Conservation (phyloP, 2,797 vertebrate species). For the Rhodeus uyekii region DNA sequence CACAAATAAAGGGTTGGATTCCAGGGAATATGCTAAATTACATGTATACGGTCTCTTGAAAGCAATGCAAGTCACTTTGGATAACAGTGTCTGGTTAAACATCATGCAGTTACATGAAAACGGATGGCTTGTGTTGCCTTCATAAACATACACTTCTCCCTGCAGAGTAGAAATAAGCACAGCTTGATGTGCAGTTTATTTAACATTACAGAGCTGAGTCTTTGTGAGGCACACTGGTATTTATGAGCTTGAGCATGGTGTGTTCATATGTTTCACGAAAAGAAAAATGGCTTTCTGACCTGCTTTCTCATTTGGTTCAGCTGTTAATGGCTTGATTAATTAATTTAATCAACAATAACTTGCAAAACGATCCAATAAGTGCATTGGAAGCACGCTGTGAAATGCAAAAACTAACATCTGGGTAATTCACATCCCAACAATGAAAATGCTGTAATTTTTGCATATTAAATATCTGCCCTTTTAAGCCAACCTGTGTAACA, state of each 20-base stretch:
- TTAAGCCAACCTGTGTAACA: not conserved
- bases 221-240: not conserved
- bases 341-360: not conserved
- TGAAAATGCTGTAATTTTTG: not conserved
- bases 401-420: not conserved
- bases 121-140: conserved; percentile 9
- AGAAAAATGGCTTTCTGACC: not conserved
- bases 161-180: not conserved
- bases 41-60: not conserved
- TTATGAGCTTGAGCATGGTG: not conserved
- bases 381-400: not conserved
- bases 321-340: not conserved
- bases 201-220: not conserved
- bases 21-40: not conserved
- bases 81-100: not conserved
- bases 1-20: not conserved
- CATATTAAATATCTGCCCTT: not conserved
- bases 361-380: not conserved
- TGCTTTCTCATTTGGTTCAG: not conserved
- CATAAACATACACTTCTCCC: conserved; percentile 7
- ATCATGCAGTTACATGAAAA: conserved; percentile 1
- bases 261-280: conserved; percentile 41
- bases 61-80: not conserved
- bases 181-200: conserved; percentile 9
- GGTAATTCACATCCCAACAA: not conserved